phyloP scores from a whole-genome alignment of 2,888 invertebrate species.

The Hesperia comma region DNA sequence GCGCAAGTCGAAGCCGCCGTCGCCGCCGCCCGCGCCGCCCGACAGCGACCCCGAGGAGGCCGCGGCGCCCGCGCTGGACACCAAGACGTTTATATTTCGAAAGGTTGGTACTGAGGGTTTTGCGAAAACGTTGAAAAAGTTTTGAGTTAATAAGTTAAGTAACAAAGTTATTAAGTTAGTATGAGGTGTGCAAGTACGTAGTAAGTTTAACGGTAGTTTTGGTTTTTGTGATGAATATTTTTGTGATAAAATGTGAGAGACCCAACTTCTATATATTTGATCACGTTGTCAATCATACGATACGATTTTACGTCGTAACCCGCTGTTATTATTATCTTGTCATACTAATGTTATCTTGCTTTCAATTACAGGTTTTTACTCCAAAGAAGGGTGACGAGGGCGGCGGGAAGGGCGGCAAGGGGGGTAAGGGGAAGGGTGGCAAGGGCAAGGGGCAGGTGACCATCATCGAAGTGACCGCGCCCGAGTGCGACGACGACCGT shows the following conservation, averaged over 20 bases:
- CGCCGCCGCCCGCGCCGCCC: constrained; percentile 49
- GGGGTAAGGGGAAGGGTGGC: constrained; percentile 89
- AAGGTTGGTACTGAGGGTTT: no score
- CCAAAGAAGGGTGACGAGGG: constrained; percentile 85
- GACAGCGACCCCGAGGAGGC: constrained; percentile 61
- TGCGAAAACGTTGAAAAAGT: no score
- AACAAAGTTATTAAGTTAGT: no score
- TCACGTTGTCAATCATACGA: no score
- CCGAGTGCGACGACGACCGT: constrained; percentile 73
- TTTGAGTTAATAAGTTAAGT: no score
- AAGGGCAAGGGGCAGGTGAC: constrained; percentile 89
- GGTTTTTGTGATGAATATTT: no score
- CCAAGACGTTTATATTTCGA: constrained; percentile 74
- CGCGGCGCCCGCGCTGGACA: constrained; percentile 60
- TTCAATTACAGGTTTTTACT: constrained; percentile 71
- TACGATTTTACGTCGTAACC: no score
- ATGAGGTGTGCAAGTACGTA: no score
- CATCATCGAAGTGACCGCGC: constrained; percentile 84
- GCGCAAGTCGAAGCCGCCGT: constrained; percentile 50
- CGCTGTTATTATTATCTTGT: no score
- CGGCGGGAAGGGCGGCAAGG: constrained; percentile 87
- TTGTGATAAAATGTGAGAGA: no score
- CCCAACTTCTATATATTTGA: no score
- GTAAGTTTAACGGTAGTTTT: no score
- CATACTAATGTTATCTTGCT: background rate